Conservation (phyloP, 2,113 vertebrate species). For the Varanus komodoensis region DNA sequence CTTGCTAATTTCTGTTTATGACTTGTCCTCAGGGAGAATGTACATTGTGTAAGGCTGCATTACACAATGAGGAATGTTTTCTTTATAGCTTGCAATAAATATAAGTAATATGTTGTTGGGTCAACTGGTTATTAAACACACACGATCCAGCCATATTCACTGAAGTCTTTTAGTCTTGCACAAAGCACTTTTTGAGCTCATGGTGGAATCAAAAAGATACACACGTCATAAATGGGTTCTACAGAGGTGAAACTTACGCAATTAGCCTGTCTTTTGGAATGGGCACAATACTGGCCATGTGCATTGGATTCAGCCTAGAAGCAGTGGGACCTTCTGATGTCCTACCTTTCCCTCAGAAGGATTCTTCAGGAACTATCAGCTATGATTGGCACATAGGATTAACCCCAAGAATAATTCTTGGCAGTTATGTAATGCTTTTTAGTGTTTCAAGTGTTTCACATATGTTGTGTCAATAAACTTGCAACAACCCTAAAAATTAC, state of each 20-base stretch:
- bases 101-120: slow-evolving; percentile 18
- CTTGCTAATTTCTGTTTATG: slow-evolving; percentile 11
- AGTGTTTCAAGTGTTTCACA: not conserved
- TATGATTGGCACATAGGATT: not conserved
- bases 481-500: not conserved
- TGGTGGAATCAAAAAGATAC: not conserved
- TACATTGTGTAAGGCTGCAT: slow-evolving; percentile 17
- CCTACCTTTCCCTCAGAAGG: too few species aligned
- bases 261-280: not conserved
- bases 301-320: not conserved
- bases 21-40: slow-evolving; percentile 30
- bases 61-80: slow-evolving; percentile 1
- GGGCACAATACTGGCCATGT: not conserved
- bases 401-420: not conserved
- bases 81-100: slow-evolving; percentile 14
- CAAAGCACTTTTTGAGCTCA: too few species aligned
- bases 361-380: not conserved
- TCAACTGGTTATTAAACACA: not conserved
- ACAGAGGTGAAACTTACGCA: not conserved
- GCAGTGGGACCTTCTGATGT: not conserved
- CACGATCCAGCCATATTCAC: not conserved
- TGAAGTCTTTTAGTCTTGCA: not conserved
- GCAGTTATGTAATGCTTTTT: not conserved
- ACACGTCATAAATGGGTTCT: not conserved
- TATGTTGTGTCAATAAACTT: not conserved